phyloP scores from a whole-genome alignment of 2,888 invertebrate genomes.

The Onthophagus sagittarius region DNA sequence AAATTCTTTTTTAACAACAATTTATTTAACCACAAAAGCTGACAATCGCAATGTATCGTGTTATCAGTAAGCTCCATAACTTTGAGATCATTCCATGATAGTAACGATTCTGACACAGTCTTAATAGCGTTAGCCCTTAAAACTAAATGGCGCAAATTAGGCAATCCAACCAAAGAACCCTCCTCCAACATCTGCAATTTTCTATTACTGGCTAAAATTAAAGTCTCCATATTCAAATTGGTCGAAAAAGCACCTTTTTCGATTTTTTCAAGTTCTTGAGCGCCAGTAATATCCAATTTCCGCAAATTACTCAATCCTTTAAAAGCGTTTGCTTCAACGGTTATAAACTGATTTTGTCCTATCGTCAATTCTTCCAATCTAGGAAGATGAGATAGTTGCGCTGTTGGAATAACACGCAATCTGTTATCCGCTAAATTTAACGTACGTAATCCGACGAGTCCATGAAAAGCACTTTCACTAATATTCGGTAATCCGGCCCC shows the following conservation, averaged over 20 bases:
- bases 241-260: slow-evolving; percentile 75
- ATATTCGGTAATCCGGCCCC: slow-evolving; percentile 79
- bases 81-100: slow-evolving; percentile 73
- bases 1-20: slow-evolving; percentile 66
- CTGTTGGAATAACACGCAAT: slow-evolving; percentile 69
- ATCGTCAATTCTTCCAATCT: slow-evolving; percentile 76
- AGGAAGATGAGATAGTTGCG: slow-evolving; percentile 65
- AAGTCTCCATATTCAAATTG: slow-evolving; percentile 76
- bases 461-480: slow-evolving; percentile 70
- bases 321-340: slow-evolving; percentile 69
- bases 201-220: slow-evolving; percentile 74
- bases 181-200: slow-evolving; percentile 69
- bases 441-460: slow-evolving; percentile 69
- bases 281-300: slow-evolving; percentile 73
- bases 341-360: slow-evolving; percentile 77
- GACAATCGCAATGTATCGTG: slow-evolving; percentile 77
- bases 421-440: slow-evolving; percentile 79
- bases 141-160: slow-evolving; percentile 72
- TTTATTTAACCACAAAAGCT: slow-evolving; percentile 74
- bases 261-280: slow-evolving; percentile 66
- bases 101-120: slow-evolving; percentile 72
- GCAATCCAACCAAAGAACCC: slow-evolving; percentile 71
- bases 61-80: slow-evolving; percentile 78
- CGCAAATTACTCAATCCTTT: slow-evolving; percentile 74
- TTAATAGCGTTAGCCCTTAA: slow-evolving; percentile 75